phyloP scores from a whole-genome alignment of 1,140 invertebrate genomes.

The Euglossa dilemma region DNA sequence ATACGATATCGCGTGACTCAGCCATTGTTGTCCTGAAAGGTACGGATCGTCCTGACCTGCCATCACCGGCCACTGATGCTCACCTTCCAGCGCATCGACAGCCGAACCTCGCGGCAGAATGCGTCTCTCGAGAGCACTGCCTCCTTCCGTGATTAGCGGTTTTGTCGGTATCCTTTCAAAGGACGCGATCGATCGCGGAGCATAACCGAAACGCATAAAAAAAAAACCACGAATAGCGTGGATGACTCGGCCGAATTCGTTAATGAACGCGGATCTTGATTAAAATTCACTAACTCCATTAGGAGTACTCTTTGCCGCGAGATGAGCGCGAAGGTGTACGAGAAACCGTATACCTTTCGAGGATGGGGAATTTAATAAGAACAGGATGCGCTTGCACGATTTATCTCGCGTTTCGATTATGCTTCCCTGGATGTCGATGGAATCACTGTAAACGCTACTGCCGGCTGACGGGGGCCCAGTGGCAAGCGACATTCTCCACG shows the following conservation, averaged over 20 bases:
- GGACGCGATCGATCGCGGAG: slow-evolving; percentile 38
- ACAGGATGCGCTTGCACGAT: neutral
- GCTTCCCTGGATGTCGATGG: neutral
- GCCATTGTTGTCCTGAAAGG: slow-evolving; percentile 66
- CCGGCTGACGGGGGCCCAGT: neutral
- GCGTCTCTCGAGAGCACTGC: slow-evolving; percentile 27
- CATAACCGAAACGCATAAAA: neutral
- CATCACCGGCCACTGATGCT: slow-evolving; percentile 42
- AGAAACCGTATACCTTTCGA: neutral
- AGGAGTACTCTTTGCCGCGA: neutral
- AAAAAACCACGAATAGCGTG: too few species aligned
- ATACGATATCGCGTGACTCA: slow-evolving; percentile 64
- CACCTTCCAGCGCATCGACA: slow-evolving; percentile 47
- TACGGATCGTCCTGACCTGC: slow-evolving; percentile 49
- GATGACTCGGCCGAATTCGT: slow-evolving; percentile 49
- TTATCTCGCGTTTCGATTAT: neutral
- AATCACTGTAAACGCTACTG: neutral
- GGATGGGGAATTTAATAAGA: neutral
- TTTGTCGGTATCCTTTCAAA: slow-evolving; percentile 24
- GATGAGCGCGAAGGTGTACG: neutral
- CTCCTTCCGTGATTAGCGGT: slow-evolving; percentile 25
- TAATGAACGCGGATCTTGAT: slow-evolving; percentile 47
- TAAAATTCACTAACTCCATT: slow-evolving; percentile 35
- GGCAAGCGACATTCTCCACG: neutral
- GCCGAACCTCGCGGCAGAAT: slow-evolving; percentile 8